Conservation (phyloP, 2,113 vertebrate genomes). For the Scolopax mira region DNA sequence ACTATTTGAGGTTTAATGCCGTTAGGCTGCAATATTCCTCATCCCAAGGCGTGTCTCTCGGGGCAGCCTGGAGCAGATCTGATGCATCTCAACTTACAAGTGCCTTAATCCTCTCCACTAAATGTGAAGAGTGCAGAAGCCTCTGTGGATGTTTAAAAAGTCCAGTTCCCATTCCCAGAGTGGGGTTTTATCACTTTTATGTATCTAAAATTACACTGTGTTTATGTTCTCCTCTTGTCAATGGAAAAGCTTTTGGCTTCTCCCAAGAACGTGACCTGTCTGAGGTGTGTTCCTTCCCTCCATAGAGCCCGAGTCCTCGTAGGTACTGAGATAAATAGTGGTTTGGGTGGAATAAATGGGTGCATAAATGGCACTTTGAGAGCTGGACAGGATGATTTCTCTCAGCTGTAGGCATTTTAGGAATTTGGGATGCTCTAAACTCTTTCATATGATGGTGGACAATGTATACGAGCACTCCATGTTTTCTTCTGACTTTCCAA, state of each 20-base stretch:
- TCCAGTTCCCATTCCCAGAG: not conserved
- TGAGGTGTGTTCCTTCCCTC: not conserved
- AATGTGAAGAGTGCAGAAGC: not conserved
- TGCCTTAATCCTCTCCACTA: not conserved
- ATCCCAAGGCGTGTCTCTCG: not conserved
- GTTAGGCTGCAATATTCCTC: not conserved
- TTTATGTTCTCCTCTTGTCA: not conserved
- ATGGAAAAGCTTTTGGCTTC: not conserved
- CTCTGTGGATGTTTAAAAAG: not conserved
- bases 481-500: not conserved
- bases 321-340: not conserved
- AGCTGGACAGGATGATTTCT: not conserved
- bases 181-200: not conserved
- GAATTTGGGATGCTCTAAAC: not conserved
- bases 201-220: not conserved
- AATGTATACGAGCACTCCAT: not conserved
- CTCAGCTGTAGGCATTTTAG: too few relatives aligned
- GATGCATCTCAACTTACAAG: not conserved
- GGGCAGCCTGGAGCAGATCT: not conserved
- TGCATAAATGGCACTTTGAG: not conserved
- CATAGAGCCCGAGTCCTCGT: not conserved
- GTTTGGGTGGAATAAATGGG: not conserved
- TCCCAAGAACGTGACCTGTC: not conserved
- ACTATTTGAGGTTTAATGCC: not conserved
- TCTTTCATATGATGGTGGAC: too few relatives aligned